phyloP scores from a whole-genome alignment of 2,888 invertebrate species.

The Papilio elwesi region DNA sequence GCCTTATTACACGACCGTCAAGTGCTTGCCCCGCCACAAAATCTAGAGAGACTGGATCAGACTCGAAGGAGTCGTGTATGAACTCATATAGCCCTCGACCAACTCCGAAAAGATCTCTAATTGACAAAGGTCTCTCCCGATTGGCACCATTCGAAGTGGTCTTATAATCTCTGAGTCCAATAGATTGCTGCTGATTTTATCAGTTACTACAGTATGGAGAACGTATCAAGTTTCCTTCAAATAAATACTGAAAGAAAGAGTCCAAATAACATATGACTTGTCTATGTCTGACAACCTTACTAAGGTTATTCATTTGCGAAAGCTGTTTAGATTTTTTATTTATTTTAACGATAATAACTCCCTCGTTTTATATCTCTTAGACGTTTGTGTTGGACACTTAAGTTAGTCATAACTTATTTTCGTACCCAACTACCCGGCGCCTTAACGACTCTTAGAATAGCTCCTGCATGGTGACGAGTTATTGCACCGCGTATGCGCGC shows the following conservation, averaged over 20 bases:
- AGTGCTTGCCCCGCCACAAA: not conserved
- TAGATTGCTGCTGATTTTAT: too few species aligned
- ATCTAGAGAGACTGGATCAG: not conserved
- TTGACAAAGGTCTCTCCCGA: too few species aligned
- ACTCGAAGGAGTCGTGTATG: too few species aligned
- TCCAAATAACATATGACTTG: too few species aligned
- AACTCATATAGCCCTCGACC: too few species aligned
- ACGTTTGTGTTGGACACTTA: conserved; percentile 38
- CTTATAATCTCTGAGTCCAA: too few species aligned
- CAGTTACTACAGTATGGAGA: too few species aligned
- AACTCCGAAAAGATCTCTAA: too few species aligned
- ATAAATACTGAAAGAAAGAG: too few species aligned
- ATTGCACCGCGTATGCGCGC: conserved; percentile 57
- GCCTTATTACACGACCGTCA: conserved; percentile 6
- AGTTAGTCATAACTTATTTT: conserved; percentile 41
- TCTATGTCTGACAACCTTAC: not conserved
- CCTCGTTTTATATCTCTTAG: conserved; percentile 19
- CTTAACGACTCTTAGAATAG: conserved; percentile 65
- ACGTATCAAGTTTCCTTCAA: too few species aligned
- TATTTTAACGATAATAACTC: not conserved
- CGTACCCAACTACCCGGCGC: conserved; percentile 27
- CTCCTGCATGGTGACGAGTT: conserved; percentile 61
- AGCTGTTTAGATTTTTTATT: not conserved
- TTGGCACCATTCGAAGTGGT: too few species aligned
- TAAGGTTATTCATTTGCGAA: not conserved